Base-by-base conservation (phyloP, 1,140 invertebrate species). In the Phenacoccus solenopsis region DNA sequence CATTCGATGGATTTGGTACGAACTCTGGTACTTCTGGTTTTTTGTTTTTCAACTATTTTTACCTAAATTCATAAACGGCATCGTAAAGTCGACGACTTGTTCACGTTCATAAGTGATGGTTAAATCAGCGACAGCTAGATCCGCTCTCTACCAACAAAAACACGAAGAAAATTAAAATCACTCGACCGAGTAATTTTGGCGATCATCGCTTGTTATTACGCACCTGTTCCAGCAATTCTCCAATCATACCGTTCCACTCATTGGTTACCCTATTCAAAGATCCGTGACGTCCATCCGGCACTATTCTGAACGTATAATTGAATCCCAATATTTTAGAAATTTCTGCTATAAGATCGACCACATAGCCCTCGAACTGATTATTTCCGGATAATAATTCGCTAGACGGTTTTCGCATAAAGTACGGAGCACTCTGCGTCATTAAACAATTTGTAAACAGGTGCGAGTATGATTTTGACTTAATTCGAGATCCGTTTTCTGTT, bases 231-330 rank as follows among this genome's bases (percentile, higher is more conserved):
- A 96, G 80, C 1, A 97, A 81, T 78, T 96, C 93, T 73, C 89
- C 87, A 73, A 98, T 94, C 87, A 96, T 94, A 38, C 94, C 94
- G 76, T 95, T 93, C 94, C 94, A 97, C 80, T 91, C 88, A 75
- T 87, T 88, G 21, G 86, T 88, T 75, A 88, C 82, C 71, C 85
- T 82, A 76, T 91, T 89, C 70, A 85, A 84, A 67, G 87, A 88
- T 0, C 91, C 92, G 77, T 94, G 93, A 74, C 86, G 84, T 69
- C 88, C 87, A 78, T 93, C 90, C 0, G 89, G 88, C 22, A 90
- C 90, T 68, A 92, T 79, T 71, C 85, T 84, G 76, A 93, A 88
- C 69, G 91, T 91, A 77, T 93, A 96, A 79, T 94, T 95, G 80
- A 96, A 96, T 70, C 91, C 90, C 61, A 95, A 81, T 59, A 92